phyloP scores from a whole-genome alignment of 2,113 vertebrate genomes.

The Nipponia nippon region DNA sequence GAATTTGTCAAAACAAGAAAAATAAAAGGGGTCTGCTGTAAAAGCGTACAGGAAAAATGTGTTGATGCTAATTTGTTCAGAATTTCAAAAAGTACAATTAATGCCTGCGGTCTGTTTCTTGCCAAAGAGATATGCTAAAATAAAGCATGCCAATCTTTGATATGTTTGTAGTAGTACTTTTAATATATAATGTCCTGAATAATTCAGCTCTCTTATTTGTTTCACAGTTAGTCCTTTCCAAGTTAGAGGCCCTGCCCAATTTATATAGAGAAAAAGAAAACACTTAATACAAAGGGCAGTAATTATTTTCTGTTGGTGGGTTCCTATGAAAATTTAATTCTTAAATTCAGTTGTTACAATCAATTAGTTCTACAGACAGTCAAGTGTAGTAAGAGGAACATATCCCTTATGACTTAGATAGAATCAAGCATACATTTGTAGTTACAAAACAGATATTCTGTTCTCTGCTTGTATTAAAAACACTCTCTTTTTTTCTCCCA shows the following conservation, averaged over 20 bases:
- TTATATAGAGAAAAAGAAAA: constrained; percentile 1
- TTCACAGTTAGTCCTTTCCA: background rate
- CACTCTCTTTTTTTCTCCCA: background rate
- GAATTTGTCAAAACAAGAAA: background rate
- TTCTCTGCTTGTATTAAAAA: background rate
- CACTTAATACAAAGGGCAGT: background rate
- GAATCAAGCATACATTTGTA: background rate
- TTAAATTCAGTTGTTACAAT: constrained; percentile 6
- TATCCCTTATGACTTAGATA: background rate
- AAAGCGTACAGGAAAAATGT: background rate
- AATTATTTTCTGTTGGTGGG: constrained; percentile 10
- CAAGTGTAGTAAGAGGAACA: background rate
- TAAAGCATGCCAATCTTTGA: background rate
- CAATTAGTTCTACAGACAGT: background rate
- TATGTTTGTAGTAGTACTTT: background rate
- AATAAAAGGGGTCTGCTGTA: background rate
- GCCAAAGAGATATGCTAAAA: background rate
- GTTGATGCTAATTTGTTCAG: background rate
- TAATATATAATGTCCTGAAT: background rate
- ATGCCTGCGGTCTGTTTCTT: constrained; percentile 3
- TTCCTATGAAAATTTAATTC: constrained; percentile 30
- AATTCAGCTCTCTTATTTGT: constrained; percentile 2
- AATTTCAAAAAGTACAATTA: constrained; percentile 15
- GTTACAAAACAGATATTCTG: background rate
- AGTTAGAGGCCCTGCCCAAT: background rate